These are phyloP conservation scores for Premnoplex brunnescens DNA, from an alignment of 2,797 vertebrate genomes.

Conservation along the genomic window DNA sequence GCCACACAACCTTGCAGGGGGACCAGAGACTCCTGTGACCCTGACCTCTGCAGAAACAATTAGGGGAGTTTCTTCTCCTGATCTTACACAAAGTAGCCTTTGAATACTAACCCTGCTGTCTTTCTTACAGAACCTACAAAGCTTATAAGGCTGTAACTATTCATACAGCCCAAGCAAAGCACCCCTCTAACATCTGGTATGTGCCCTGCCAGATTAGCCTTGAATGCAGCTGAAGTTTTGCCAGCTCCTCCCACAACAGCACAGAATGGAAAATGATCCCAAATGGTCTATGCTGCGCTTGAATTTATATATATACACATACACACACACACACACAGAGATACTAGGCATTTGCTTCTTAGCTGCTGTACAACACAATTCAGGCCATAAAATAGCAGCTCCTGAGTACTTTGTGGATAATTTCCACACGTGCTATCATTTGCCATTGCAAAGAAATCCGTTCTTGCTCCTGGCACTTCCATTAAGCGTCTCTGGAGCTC, in stretches of 20 bases:
- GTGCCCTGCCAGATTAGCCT: constrained; percentile 64
- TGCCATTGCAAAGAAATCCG: neutral
- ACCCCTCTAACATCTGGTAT: constrained; percentile 63
- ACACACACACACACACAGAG: neutral
- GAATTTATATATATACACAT: neutral
- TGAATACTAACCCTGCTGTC: neutral
- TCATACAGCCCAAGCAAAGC: neutral
- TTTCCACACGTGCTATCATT: neutral
- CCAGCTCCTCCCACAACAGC: constrained; percentile 67
- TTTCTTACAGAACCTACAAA: constrained; percentile 5
- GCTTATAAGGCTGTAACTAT: neutral
- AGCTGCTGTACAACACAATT: neutral
- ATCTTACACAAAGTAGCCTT: neutral
- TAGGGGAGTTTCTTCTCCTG: neutral
- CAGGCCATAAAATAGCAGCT: neutral
- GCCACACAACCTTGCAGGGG: neutral
- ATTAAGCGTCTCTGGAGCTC: neutral
- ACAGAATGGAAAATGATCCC: constrained; percentile 65
- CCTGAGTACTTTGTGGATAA: neutral
- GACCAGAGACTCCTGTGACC: neutral
- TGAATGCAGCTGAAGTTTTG: constrained; percentile 56
- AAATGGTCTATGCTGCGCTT: constrained; percentile 10
- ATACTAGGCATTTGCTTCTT: neutral
- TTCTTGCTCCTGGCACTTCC: neutral
- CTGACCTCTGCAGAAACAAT: neutral